phyloP scores from a whole-genome alignment of 2,797 vertebrate genomes.

The Sternotherus odoratus region DNA sequence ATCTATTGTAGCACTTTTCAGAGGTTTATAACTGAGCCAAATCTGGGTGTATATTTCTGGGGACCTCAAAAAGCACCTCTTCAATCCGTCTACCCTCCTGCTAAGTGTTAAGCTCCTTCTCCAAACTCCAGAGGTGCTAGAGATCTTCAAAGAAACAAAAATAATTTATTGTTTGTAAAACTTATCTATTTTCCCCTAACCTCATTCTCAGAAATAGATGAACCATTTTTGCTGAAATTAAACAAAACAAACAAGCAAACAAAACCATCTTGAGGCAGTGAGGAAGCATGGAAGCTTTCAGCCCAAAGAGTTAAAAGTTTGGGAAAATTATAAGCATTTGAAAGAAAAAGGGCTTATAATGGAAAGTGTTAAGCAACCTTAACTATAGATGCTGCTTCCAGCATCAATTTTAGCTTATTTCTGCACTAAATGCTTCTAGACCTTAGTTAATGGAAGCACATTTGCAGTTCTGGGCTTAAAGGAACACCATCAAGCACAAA shows the following conservation, averaged over 20 bases:
- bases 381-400: conserved; percentile 37
- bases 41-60: neutral
- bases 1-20: neutral
- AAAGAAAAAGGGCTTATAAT: neutral
- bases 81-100: neutral
- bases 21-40: conserved; percentile 14
- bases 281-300: neutral
- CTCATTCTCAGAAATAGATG: too few species aligned
- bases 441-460: conserved; percentile 46
- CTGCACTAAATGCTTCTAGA: conserved; percentile 38
- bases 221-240: too few species aligned
- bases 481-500: conserved; percentile 14
- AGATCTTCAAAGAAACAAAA: neutral
- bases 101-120: conserved; percentile 10
- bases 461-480: conserved; percentile 11
- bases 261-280: too few species aligned
- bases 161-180: neutral
- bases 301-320: conserved; percentile 18
- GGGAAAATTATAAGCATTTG: conserved; percentile 44
- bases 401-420: conserved; percentile 50
- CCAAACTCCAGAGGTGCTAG: neutral
- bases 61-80: neutral
- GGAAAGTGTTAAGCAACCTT: conserved; percentile 24
- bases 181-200: too few species aligned
- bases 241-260: too few species aligned